Base-by-base conservation (phyloP, 2,797 vertebrate species). In the Peromyscus aztecus region DNA sequence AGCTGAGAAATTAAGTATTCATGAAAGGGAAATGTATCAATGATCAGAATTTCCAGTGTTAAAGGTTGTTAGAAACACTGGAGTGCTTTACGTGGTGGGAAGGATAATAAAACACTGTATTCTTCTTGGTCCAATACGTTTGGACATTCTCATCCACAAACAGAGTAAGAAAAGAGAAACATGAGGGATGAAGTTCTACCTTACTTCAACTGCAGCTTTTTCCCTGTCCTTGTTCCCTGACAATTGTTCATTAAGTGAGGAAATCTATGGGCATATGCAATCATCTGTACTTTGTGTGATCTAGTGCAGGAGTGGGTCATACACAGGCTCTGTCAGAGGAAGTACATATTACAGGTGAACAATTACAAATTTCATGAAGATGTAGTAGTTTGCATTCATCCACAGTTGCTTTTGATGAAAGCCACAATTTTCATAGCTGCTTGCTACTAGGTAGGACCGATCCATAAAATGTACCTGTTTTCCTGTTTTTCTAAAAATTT, bases 51-150 rank as follows among this genome's bases (percentile, higher is more conserved):
- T 90, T n/a, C 49, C 17, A 76, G 21, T 84, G 27, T 57, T 86
- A 94, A 90, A 84, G 17, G 10, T 63, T 75, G 13, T 71, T 49
- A 91, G 21, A 52, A 71, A 24, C 7, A 4, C 0, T 34, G 9
- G 55, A 6, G 40, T 57, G 8, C 59, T 85, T 91, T 69, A 84
- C 43, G 19, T 46, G n/a, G 77, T 49, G 21, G 29, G 29, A 78
- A 73, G 12, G 82, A 71, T 80, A 67, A 82, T 52, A 40, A 91
- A 95, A 73, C 71, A 84, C 61, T 82, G 55, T 29, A 92, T 78
- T 84, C 31, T 23, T 88, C 21, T 81, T 88, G 37, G 31, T 52
- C 69, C 16, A 59, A 16, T 12, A n/a, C 0, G 24, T 94, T 78
- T 59, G 84, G 24, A 19, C 14, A 80, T 34, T 67, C 43, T 87